Conservation (phyloP, 1,140 invertebrate genomes). For the Tetramorium alpestre region DNA sequence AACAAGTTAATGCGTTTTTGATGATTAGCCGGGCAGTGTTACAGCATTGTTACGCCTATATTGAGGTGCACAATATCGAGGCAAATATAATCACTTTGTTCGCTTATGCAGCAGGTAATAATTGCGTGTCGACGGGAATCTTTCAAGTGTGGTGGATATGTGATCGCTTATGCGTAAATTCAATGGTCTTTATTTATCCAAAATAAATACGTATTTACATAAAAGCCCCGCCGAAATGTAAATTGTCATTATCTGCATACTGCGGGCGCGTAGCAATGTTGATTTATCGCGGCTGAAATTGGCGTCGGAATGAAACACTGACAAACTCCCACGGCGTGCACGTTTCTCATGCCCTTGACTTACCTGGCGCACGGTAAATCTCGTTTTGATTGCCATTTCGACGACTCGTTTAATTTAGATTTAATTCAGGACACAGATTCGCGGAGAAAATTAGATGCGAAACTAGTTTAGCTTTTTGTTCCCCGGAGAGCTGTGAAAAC, state of each 20-base stretch:
- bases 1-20: constrained; percentile 38
- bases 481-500: constrained; percentile 62
- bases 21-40: neutral
- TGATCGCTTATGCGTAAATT: constrained; percentile 20
- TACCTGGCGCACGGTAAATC: neutral
- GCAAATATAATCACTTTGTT: constrained; percentile 40
- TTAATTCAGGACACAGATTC: constrained; percentile 70
- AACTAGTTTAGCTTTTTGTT: constrained; percentile 59
- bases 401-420: constrained; percentile 78
- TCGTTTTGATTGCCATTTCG: neutral
- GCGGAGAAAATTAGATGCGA: constrained; percentile 44
- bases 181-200: constrained; percentile 59
- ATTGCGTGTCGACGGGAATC: constrained; percentile 20
- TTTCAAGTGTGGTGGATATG: constrained; percentile 20
- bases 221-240: constrained; percentile 46
- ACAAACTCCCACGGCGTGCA: neutral
- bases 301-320: neutral
- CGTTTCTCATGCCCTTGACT: neutral
- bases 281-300: constrained; percentile 25
- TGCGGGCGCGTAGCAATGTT: neutral
- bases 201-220: constrained; percentile 58
- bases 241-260: constrained; percentile 19
- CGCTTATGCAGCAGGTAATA: constrained; percentile 6
- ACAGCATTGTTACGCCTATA: neutral
- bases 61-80: neutral